Percentiles rank a stretch among this genome's conserved stretches.
Evolutionary conservation across 2,113 vertebrate genomes (phyloP).

Genomic region (Coregonus clupeaformis): DNA sequence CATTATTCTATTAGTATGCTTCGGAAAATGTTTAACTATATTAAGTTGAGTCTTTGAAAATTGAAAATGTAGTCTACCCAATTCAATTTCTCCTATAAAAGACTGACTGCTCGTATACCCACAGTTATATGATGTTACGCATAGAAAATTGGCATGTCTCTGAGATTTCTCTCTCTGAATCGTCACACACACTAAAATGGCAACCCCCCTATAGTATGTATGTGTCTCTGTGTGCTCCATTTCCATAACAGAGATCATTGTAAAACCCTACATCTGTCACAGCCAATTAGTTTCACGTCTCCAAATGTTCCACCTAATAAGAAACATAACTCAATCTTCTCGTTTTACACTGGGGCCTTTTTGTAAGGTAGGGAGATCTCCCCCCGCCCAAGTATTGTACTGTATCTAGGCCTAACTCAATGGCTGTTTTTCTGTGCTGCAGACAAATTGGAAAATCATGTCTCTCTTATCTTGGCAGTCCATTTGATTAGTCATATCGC

Average conservation of each 20-base stretch:
- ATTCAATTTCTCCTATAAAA: conserved; percentile 43
- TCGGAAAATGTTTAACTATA: conserved; percentile 28
- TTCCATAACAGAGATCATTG: conserved; percentile 5
- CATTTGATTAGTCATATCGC: conserved; percentile 46
- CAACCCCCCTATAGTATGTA: conserved; percentile 10
- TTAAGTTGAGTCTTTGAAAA: conserved; percentile 18
- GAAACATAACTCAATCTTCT: conserved; percentile 51
- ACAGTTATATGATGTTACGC: conserved; percentile 21
- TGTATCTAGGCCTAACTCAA: conserved; percentile 7
- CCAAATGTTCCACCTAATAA: conserved; percentile 55
- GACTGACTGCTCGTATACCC: conserved; percentile 21
- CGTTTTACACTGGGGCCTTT: conserved; percentile 47
- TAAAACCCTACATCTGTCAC: conserved; percentile 41
- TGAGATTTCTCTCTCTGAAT: neutral
- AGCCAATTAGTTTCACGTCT: conserved; percentile 62
- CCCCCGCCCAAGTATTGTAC: conserved; percentile 35
- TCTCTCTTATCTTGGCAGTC: conserved; percentile 51
- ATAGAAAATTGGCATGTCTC: conserved; percentile 19
- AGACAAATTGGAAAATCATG: conserved; percentile 61
- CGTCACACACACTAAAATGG: neutral
- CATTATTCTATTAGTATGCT: conserved; percentile 38
- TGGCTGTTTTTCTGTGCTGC: no score
- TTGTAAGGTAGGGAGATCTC: conserved; percentile 37
- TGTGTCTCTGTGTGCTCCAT: conserved; percentile 24
- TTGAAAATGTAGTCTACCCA: conserved; percentile 40